Conservation (phyloP, 35 echinoderm and acorn worm species). For the Chiridota heheva region DNA sequence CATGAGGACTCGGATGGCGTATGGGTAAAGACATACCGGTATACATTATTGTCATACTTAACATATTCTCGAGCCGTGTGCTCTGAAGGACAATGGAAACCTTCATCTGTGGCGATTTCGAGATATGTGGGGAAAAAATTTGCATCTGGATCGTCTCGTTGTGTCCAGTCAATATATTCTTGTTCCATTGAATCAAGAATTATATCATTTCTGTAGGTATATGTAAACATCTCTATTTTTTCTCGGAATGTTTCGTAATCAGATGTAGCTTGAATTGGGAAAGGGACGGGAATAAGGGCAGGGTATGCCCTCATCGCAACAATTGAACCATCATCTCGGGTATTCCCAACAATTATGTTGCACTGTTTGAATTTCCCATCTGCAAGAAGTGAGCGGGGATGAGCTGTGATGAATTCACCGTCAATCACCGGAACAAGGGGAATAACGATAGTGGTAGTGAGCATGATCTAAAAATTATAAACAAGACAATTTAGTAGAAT, state of each 20-base stretch:
- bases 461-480: neutral
- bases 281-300: neutral
- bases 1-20: slow-evolving; percentile 7
- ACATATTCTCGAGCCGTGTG: neutral
- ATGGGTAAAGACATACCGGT: neutral
- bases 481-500: neutral
- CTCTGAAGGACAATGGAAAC: neutral
- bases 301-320: neutral
- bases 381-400: neutral
- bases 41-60: neutral
- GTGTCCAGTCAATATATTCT: slow-evolving; percentile 13
- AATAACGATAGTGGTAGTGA: slow-evolving; percentile 5
- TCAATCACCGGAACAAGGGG: slow-evolving; percentile 12
- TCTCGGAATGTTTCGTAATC: slow-evolving; percentile 25
- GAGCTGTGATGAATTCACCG: neutral
- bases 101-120: neutral
- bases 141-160: neutral
- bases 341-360: neutral
- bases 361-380: neutral
- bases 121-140: slow-evolving; percentile 22
- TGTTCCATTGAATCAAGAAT: neutral
- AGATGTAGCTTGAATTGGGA: neutral
- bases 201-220: slow-evolving; percentile 25
- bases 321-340: neutral
- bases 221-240: neutral